phyloP scores from a whole-genome alignment of 2,888 invertebrate species.

The Agriopis leucophaearia region DNA sequence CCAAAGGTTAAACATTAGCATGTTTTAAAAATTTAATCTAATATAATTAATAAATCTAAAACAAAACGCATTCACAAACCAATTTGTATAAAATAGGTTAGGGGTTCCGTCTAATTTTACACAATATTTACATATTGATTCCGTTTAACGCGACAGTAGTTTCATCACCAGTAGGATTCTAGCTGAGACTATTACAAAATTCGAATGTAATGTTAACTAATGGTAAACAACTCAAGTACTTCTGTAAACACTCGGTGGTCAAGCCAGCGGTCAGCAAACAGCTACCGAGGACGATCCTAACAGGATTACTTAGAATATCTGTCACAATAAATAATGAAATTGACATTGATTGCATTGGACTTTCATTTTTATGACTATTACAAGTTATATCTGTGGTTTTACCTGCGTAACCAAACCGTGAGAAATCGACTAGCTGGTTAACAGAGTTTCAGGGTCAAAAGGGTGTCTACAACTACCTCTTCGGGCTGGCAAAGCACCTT shows the following conservation, averaged over 20 bases:
- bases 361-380: too few relatives aligned
- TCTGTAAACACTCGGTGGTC: constrained; percentile 48
- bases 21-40: constrained; percentile 14
- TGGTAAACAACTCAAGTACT: constrained; percentile 49
- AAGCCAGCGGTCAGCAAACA: constrained; percentile 38
- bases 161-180: constrained; percentile 42
- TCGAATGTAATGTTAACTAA: constrained; percentile 51
- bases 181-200: constrained; percentile 57
- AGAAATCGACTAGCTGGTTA: too few relatives aligned
- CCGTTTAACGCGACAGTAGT: constrained; percentile 60
- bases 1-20: constrained; percentile 25
- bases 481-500: too few relatives aligned
- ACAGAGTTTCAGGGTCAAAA: too few relatives aligned
- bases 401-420: too few relatives aligned
- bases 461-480: too few relatives aligned
- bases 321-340: constrained; percentile 25
- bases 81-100: not conserved
- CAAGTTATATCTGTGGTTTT: too few relatives aligned
- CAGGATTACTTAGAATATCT: constrained; percentile 32
- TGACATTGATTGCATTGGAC: not conserved
- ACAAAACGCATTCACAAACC: constrained; percentile 1
- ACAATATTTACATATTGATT: constrained; percentile 71
- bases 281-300: constrained; percentile 49
- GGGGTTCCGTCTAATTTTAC: constrained; percentile 47
- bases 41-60: constrained; percentile 8